Evolutionary conservation across 35 echinoderm and acorn worm genomes (phyloP).

Genomic region (Ophioderma brevispina): DNA sequence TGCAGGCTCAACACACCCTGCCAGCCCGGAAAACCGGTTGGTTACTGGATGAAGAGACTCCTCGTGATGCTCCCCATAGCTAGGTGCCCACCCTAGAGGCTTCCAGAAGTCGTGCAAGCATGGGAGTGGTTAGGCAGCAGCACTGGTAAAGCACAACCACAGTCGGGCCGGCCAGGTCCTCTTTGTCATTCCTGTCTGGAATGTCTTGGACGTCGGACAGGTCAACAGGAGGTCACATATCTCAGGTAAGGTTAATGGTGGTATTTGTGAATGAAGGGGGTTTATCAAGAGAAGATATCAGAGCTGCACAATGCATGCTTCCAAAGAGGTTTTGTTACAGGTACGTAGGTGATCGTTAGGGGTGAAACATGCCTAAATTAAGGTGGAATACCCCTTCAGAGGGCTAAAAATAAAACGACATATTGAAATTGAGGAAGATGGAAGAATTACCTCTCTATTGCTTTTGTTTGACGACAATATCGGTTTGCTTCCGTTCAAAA

Average conservation of each 20-base stretch:
- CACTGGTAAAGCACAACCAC: background rate
- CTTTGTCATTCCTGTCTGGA: constrained; percentile 84
- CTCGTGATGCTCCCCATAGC: background rate
- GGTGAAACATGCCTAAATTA: too few relatives aligned
- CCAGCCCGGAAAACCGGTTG: background rate
- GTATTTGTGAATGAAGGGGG: too few relatives aligned
- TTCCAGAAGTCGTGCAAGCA: constrained; percentile 60
- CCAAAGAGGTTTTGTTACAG: too few relatives aligned
- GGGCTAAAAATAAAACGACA: too few relatives aligned
- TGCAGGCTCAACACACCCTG: constrained; percentile 32
- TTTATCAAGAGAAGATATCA: too few relatives aligned
- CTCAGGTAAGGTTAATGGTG: constrained; percentile 69
- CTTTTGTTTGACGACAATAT: too few relatives aligned
- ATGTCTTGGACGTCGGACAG: constrained; percentile 89
- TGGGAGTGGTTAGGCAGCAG: background rate
- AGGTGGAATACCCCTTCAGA: too few relatives aligned
- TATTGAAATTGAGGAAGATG: too few relatives aligned
- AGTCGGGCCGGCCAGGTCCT: constrained; percentile 57
- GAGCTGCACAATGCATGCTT: too few relatives aligned
- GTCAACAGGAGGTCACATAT: constrained; percentile 71
- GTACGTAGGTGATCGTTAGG: too few relatives aligned
- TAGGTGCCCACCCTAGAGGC: background rate
- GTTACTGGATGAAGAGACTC: background rate
- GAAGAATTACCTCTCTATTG: too few relatives aligned
- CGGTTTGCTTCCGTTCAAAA: too few relatives aligned